These are phyloP conservation scores for Tolmerus cingulatus DNA, from an alignment of 2,888 invertebrate species.

Conservation along the genomic window DNA sequence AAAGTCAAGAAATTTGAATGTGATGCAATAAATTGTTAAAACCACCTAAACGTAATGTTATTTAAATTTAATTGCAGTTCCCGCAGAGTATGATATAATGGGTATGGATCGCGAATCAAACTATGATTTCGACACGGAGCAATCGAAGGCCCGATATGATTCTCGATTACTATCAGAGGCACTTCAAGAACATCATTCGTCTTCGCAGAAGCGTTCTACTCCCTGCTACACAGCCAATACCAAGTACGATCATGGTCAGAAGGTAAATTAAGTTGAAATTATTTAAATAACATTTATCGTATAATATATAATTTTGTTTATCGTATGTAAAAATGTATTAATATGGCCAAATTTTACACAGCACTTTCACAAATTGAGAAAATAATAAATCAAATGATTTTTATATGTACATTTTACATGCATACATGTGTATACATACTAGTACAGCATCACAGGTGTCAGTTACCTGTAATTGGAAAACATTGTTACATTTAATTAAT, in stretches of 20 bases:
- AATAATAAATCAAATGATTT: no score
- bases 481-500: background rate
- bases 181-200: constrained; percentile 40
- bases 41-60: background rate
- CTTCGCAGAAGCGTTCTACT: constrained; percentile 58
- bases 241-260: constrained; percentile 63
- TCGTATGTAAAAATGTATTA: no score
- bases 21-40: no score
- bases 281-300: background rate
- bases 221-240: constrained; percentile 58
- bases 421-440: no score
- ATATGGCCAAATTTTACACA: no score
- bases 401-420: no score
- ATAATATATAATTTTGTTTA: background rate
- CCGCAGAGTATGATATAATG: constrained; percentile 57
- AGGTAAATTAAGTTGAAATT: constrained; percentile 55
- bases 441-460: background rate
- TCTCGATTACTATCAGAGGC: constrained; percentile 58
- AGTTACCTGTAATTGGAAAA: background rate
- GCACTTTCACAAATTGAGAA: no score
- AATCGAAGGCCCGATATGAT: constrained; percentile 63
- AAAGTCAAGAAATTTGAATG: no score
- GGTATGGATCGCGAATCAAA: constrained; percentile 59
- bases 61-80: constrained; percentile 49
- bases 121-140: constrained; percentile 62